These are phyloP conservation scores for Drosophila lowei DNA, from an alignment of 1,140 invertebrate species.

Conservation along the genomic window DNA sequence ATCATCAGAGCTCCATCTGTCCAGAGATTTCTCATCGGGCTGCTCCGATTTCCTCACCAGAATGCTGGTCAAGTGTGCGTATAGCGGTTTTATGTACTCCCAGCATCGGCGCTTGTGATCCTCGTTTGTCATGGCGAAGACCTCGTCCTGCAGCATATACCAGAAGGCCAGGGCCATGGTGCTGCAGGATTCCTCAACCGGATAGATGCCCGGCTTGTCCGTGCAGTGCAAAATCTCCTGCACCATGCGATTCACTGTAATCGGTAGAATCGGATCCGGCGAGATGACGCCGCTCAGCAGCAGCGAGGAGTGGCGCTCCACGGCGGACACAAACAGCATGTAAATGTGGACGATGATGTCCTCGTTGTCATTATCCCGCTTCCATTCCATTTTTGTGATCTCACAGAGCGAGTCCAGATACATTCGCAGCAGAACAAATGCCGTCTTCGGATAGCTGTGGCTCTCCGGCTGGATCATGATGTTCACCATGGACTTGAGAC, in stretches of 20 bases:
- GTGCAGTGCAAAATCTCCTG: constrained; percentile 88
- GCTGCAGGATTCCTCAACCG: constrained; percentile 92
- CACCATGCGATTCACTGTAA: constrained; percentile 83
- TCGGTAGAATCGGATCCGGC: constrained; percentile 78
- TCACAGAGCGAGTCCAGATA: constrained; percentile 72
- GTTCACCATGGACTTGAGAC: constrained; percentile 86
- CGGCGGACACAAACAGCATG: constrained; percentile 86
- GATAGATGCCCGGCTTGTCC: constrained; percentile 91
- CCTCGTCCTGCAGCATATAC: constrained; percentile 91
- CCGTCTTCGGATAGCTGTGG: constrained; percentile 84
- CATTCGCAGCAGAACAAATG: constrained; percentile 84
- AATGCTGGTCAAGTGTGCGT: constrained; percentile 78
- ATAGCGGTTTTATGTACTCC: constrained; percentile 78
- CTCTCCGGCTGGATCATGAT: constrained; percentile 85
- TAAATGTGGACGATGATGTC: constrained; percentile 86
- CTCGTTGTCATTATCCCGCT: constrained; percentile 79
- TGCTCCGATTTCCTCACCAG: constrained; percentile 78
- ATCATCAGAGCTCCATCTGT: constrained; percentile 87
- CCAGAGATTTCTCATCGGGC: constrained; percentile 75
- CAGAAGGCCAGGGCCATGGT: constrained; percentile 94
- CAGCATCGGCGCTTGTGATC: constrained; percentile 72
- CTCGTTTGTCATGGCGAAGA: constrained; percentile 69
- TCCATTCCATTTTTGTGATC: constrained; percentile 82
- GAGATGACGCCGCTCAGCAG: constrained; percentile 85
- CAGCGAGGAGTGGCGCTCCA: constrained; percentile 87